Base-by-base conservation (phyloP, 1,140 invertebrate species). In the Drosophila serrata region DNA sequence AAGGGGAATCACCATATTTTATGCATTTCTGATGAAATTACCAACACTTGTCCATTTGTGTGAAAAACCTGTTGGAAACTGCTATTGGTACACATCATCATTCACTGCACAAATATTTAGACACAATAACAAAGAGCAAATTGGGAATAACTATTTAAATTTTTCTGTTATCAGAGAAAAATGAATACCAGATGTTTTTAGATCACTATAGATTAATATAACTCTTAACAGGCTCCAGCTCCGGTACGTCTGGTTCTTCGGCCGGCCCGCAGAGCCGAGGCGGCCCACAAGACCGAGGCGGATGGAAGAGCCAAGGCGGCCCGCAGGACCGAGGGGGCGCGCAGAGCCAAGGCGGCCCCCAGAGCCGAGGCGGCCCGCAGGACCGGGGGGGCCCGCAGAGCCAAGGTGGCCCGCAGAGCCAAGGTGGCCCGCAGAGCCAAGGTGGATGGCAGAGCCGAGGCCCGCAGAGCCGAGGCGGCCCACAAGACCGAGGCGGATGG, bases 1-100 rank as follows among this genome's bases (percentile, higher is more conserved):
- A 13, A 6, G 29, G 62, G 62, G 22, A 64, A 19, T 43, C 37
- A 27, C 62, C 49, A 39, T 33, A 37, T 35, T 55, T n/a, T 9
- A 60, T 33, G 37, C n/a, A 43, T 13, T n/a, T 33, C 9, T 64
- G 62, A n/a, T 35, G 62, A 61, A 65, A 65, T 65, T 13, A 27
- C 12, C 7, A 22, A 12, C 24, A n/a, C 7, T 8, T 46, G n/a
- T 33, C 13, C 7, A n/a, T 31, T 29, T 27, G 27, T 19, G 37
- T 13, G 19, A 12, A 15, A 37, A 35, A 15, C 29, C 11, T 37
- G 22, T 13, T 37, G 17, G 17, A 11, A 61, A n/a, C 11, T 37
- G 6, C 24, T 19, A 4, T 35, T 55, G 19, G 33, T 35, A 55
- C 33, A 55, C 51, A 22, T 37, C 51, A 22, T n/a, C 27, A 8